A percentile compares a stretch with the other conserved stretches of the same genome.
phyloP scores from a whole-genome alignment of 2,888 invertebrate species.

The Tillus elongatus region DNA sequence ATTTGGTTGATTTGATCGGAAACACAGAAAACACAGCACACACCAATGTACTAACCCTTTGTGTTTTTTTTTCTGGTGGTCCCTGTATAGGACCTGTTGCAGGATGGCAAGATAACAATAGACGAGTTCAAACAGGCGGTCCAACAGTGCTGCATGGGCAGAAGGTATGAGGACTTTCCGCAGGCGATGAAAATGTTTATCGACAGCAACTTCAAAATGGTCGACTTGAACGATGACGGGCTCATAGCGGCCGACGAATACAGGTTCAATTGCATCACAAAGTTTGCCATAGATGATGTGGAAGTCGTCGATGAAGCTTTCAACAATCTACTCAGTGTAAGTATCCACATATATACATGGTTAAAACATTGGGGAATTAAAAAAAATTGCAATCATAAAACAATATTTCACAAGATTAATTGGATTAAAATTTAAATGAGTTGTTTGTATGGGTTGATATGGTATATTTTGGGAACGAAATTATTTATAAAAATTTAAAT shows the following conservation, averaged over 20 bases:
- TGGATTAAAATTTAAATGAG: too few relatives aligned
- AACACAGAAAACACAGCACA: too few relatives aligned
- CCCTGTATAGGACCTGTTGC: conserved; percentile 37
- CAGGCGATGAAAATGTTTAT: conserved; percentile 82
- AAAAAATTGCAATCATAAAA: too few relatives aligned
- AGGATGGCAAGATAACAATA: conserved; percentile 75
- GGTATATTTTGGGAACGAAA: too few relatives aligned
- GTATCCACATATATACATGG: too few relatives aligned
- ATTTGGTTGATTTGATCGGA: too few relatives aligned
- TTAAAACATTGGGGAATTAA: too few relatives aligned
- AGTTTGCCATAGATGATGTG: conserved; percentile 70
- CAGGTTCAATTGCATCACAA: conserved; percentile 71
- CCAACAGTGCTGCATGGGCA: conserved; percentile 69
- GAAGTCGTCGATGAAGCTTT: conserved; percentile 69
- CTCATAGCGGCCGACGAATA: conserved; percentile 72
- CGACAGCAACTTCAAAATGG: conserved; percentile 72
- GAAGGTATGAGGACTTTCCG: conserved; percentile 69
- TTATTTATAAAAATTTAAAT: too few relatives aligned
- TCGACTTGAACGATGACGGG: conserved; percentile 73
- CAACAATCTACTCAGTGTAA: conserved; percentile 65
- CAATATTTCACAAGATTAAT: too few relatives aligned
- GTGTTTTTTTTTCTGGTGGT: too few relatives aligned
- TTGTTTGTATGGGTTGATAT: too few relatives aligned
- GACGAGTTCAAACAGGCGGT: conserved; percentile 77
- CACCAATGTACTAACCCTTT: too few relatives aligned